Evolutionary conservation across 1,140 invertebrate genomes (phyloP), one percentile per base, ranked within the genome.

Genomic region (Solen grandis): DNA sequence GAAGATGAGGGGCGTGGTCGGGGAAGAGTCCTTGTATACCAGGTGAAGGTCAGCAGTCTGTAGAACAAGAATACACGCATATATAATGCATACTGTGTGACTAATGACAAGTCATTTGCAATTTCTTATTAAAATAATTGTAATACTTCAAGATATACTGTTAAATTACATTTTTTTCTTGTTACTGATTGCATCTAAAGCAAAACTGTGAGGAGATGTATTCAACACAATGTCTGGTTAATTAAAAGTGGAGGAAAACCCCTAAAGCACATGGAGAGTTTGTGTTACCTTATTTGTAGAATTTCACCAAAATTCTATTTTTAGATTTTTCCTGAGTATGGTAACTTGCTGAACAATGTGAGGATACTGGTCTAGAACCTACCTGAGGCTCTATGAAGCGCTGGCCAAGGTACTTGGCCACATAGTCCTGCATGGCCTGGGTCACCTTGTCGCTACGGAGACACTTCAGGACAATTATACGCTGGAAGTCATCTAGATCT

Each of bases 381-480:
- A 91, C 90, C 87, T 92, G 91, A 1, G 92, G 92, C 75, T 93
- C 92, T 84, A 93, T 92, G 78, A 93, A 93, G 27, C 89, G 84
- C 80, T 92, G 90, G 14, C 92, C 92, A 22, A 93, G 85, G 60
- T 89, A 84, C 22, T 83, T 81, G 29, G 90, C 85, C 0, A 93
- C 91, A 86, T 90, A 93, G 46, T 93, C 91, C 84, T 93, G 92
- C 90, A 93, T 92, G 55, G 86, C 87, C 72, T 93, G 90, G 35
- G 94, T 91, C 10, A 95, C 85, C 84, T 94, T 94, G 69, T 94
- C 94, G 19, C 92, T 84, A 76, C 94, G 91, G 60, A 95, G 93
- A 46, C 93, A 95, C 92, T 90, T 93, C 91, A 92, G 69, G 5
- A 92, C 84, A n/a, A 93, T 86, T 19, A 93, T 88, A 70, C 90